Percentiles rank a stretch among this genome's conserved stretches.
phyloP scores from a whole-genome alignment of 2,797 vertebrate genomes.

The Lates japonicus region DNA sequence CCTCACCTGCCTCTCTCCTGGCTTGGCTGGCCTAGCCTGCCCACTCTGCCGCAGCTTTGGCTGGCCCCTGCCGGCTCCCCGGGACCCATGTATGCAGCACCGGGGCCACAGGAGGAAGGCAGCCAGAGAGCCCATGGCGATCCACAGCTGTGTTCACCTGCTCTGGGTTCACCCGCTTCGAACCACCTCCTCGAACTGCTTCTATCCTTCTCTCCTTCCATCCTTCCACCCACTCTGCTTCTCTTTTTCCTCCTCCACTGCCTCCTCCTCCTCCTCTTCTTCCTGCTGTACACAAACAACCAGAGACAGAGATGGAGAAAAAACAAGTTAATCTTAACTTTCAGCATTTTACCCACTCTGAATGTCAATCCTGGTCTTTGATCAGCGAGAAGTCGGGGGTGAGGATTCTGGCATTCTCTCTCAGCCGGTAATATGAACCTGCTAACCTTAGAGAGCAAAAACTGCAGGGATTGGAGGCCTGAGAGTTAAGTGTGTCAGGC shows the following conservation, averaged over 20 bases:
- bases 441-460: constrained; percentile 82
- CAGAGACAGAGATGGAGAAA: constrained; percentile 78
- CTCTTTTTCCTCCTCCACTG: constrained; percentile 72
- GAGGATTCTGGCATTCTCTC: constrained; percentile 84
- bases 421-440: constrained; percentile 84
- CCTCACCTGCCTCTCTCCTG: constrained; percentile 87
- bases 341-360: constrained; percentile 79
- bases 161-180: constrained; percentile 85
- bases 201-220: constrained; percentile 75
- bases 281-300: constrained; percentile 84
- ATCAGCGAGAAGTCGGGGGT: constrained; percentile 82
- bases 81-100: constrained; percentile 78
- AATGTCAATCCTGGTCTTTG: constrained; percentile 84
- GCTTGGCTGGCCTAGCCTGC: constrained; percentile 84
- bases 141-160: constrained; percentile 88
- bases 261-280: constrained; percentile 76
- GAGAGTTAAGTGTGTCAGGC: constrained; percentile 84
- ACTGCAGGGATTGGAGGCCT: constrained; percentile 80
- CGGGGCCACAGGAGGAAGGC: constrained; percentile 79
- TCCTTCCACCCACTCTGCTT: constrained; percentile 83
- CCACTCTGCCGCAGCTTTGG: constrained; percentile 85
- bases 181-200: constrained; percentile 77
- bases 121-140: constrained; percentile 87
- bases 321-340: constrained; percentile 87
- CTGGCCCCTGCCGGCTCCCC: constrained; percentile 83